Evolutionary conservation across 2,113 vertebrate genomes (phyloP).

Genomic region (Petromus typicus): DNA sequence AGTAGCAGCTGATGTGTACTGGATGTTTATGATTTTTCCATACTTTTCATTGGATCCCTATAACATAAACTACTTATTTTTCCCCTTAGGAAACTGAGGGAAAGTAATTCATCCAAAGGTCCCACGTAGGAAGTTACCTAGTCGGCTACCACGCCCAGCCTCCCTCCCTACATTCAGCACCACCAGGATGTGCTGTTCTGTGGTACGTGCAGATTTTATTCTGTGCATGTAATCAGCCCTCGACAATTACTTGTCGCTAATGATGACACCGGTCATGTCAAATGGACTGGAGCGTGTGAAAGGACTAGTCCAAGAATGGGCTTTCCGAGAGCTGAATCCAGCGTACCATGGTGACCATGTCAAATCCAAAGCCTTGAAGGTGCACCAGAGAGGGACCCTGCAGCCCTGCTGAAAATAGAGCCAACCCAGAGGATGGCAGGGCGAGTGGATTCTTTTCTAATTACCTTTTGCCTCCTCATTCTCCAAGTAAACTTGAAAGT

Average conservation of each 20-base stretch:
- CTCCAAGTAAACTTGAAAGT: neutral
- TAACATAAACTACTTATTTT: neutral
- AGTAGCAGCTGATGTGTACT: neutral
- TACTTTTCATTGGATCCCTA: neutral
- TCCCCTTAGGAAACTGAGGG: constrained; percentile 25
- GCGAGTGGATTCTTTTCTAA: neutral
- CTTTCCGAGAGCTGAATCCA: neutral
- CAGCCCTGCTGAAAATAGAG: neutral
- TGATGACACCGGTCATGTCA: neutral
- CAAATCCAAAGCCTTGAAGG: neutral
- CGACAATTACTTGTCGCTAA: neutral
- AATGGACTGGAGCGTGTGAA: neutral
- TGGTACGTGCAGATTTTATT: neutral
- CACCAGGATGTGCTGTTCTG: neutral
- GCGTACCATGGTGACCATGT: neutral
- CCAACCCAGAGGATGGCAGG: neutral
- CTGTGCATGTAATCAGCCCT: neutral
- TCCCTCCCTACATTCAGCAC: neutral
- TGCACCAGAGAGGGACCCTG: neutral
- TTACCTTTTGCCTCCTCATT: neutral
- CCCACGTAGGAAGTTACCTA: neutral
- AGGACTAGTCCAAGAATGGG: neutral
- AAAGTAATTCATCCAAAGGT: neutral
- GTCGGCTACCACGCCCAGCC: neutral
- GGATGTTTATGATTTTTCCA: neutral